Percentiles rank a stretch among this genome's conserved stretches.
Evolutionary conservation across 2,113 vertebrate genomes (phyloP).

Genomic region (Pycnonotus jocosus): DNA sequence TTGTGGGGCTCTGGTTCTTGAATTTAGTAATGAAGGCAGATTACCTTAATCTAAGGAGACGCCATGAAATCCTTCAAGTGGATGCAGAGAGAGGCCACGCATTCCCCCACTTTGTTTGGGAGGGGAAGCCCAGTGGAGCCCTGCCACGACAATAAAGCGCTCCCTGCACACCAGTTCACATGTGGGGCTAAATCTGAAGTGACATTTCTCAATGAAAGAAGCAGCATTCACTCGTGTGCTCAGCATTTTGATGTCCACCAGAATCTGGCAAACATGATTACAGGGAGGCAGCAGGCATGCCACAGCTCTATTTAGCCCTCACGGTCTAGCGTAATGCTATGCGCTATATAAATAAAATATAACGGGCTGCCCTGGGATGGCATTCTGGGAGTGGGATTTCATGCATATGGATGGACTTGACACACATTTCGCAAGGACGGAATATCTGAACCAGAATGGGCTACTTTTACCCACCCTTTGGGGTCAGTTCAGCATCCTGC

Average conservation of each 20-base stretch:
- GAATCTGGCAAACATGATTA: constrained; percentile 21
- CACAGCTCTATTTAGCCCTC: constrained; percentile 51
- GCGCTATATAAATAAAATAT: background rate
- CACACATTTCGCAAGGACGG: background rate
- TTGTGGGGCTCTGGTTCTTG: background rate
- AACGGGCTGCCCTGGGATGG: background rate
- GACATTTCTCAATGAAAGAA: constrained; percentile 30
- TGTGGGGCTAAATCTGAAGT: constrained; percentile 13
- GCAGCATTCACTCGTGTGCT: background rate
- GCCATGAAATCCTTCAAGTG: constrained; percentile 47
- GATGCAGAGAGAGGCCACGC: background rate
- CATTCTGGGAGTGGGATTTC: background rate
- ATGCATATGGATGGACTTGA: background rate
- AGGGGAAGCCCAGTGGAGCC: constrained; percentile 20
- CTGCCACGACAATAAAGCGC: background rate
- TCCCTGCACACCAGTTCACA: constrained; percentile 7
- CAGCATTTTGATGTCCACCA: constrained; percentile 9
- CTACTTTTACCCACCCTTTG: background rate
- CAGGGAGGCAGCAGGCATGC: background rate
- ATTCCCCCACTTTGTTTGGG: background rate
- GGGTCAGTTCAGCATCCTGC: background rate
- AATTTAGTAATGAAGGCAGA: constrained; percentile 44
- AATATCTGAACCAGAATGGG: background rate
- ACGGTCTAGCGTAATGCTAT: background rate
- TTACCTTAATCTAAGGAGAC: constrained; percentile 59